These are phyloP conservation scores for Mesoclemmys tuberculata DNA, from an alignment of 2,113 vertebrate genomes.

Conservation along the genomic window DNA sequence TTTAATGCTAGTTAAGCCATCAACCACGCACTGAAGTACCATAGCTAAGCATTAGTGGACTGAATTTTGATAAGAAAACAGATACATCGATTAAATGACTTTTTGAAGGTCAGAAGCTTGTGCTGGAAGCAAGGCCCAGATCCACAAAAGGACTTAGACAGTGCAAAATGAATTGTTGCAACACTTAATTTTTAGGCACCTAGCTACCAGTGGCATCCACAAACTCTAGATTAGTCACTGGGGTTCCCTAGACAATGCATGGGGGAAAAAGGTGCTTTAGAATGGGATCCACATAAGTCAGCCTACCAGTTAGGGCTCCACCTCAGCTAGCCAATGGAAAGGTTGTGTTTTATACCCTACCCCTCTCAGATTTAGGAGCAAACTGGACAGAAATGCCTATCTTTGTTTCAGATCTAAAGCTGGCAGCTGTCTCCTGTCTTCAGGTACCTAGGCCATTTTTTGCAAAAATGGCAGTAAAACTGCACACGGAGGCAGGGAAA, in stretches of 20 bases:
- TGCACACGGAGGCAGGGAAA: neutral
- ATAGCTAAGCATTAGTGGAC: neutral
- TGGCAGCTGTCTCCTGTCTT: neutral
- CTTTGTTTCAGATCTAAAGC: neutral
- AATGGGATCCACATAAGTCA: neutral
- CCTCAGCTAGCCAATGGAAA: neutral
- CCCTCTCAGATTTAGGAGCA: too few species aligned
- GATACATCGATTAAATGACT: neutral
- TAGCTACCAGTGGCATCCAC: neutral
- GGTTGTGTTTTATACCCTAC: too few species aligned
- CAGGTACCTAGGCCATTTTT: neutral
- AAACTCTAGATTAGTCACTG: neutral
- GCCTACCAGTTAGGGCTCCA: neutral
- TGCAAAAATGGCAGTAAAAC: neutral
- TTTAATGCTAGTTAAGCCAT: accelerated
- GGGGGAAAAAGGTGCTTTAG: neutral
- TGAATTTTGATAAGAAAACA: neutral
- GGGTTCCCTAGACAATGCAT: neutral
- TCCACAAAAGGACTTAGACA: neutral
- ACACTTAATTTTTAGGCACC: neutral
- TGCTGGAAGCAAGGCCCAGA: neutral
- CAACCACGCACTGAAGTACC: neutral
- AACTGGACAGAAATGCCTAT: neutral
- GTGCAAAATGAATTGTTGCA: neutral
- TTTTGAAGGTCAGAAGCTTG: neutral